These are phyloP conservation scores for Drosophila atripex DNA, from an alignment of 2,888 invertebrate genomes.

Conservation along the genomic window DNA sequence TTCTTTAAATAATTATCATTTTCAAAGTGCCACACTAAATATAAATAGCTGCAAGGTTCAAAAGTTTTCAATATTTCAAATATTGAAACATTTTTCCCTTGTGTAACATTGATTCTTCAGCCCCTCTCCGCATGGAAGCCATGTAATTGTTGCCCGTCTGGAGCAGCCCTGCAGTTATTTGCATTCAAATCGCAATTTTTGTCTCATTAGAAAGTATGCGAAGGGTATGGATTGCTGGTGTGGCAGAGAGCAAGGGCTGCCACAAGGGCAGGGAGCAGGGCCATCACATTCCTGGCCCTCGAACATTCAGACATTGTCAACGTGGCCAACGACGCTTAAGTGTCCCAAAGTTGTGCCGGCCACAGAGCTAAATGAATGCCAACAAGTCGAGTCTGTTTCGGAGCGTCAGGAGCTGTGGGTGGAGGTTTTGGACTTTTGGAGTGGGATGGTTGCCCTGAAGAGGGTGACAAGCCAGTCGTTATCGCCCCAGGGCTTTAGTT, in stretches of 20 bases:
- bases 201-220: slow-evolving; percentile 68
- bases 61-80: background rate
- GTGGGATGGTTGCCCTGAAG: background rate
- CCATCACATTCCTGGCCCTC: slow-evolving; percentile 42
- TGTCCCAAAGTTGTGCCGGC: slow-evolving; percentile 73
- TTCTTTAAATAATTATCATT: too few species aligned
- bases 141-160: slow-evolving; percentile 74
- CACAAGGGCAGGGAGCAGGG: slow-evolving; percentile 19
- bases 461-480: slow-evolving; percentile 49
- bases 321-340: slow-evolving; percentile 64
- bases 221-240: slow-evolving; percentile 1
- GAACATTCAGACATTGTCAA: slow-evolving; percentile 45
- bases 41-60: too few species aligned
- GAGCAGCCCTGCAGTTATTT: slow-evolving; percentile 77
- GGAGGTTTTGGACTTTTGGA: background rate
- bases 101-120: slow-evolving; percentile 12
- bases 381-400: slow-evolving; percentile 58
- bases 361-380: slow-evolving; percentile 69
- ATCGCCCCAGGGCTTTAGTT: slow-evolving; percentile 71
- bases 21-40: too few species aligned
- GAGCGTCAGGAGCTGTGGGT: background rate
- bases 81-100: background rate
- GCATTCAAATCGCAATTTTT: slow-evolving; percentile 80
- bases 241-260: background rate
- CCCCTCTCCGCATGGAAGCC: slow-evolving; percentile 46